phyloP scores from a whole-genome alignment of 2,113 vertebrate genomes.

The Notothenia coriiceps region DNA sequence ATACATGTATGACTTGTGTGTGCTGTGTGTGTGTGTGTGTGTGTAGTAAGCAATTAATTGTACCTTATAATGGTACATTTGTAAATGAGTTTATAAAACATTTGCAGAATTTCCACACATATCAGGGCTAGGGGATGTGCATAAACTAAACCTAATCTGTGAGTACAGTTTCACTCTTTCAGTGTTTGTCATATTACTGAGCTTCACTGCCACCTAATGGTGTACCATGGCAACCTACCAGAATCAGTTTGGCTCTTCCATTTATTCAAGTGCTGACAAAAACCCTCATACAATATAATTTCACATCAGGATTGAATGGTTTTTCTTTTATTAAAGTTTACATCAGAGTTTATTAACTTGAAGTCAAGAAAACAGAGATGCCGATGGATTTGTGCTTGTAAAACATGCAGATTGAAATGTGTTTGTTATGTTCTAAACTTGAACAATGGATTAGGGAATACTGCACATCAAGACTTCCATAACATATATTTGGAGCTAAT shows the following conservation, averaged over 20 bases:
- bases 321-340: neutral
- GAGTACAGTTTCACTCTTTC: neutral
- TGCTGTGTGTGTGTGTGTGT: neutral
- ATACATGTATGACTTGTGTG: neutral
- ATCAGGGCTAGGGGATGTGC: neutral
- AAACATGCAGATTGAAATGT: neutral
- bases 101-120: neutral
- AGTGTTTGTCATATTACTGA: neutral
- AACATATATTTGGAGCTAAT: neutral
- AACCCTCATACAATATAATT: neutral
- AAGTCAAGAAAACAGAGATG: neutral
- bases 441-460: neutral
- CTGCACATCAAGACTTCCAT: neutral
- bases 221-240: neutral
- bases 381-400: neutral
- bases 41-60: neutral
- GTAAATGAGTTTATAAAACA: neutral
- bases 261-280: neutral
- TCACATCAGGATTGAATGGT: neutral
- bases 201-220: conserved; percentile 71
- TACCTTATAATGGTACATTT: neutral
- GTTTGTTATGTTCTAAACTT: neutral
- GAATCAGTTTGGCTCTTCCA: neutral
- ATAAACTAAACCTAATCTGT: neutral
- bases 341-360: neutral